A percentile compares a stretch with the other conserved stretches of the same genome.
These are phyloP conservation scores for Seriola rivoliana DNA, from an alignment of 2,113 vertebrate species.

Conservation along the genomic window DNA sequence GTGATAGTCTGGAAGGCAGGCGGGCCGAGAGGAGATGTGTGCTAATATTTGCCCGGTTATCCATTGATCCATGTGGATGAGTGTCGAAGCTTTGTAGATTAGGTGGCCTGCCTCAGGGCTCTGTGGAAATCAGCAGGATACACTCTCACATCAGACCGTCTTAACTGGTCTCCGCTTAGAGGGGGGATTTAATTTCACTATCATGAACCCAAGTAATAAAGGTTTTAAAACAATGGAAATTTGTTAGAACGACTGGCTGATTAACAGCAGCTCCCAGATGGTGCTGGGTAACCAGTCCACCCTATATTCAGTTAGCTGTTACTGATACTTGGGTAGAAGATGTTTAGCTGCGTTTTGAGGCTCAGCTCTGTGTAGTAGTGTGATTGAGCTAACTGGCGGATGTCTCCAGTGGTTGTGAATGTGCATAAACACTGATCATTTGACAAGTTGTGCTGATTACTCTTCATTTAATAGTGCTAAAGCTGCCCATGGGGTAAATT, in stretches of 20 bases:
- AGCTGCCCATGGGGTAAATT: constrained; percentile 61
- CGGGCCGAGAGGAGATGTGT: constrained; percentile 43
- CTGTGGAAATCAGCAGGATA: constrained; percentile 63
- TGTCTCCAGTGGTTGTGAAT: constrained; percentile 55
- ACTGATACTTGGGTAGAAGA: constrained; percentile 6
- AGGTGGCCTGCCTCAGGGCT: constrained; percentile 62
- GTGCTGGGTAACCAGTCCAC: constrained; percentile 19
- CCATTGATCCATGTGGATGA: constrained; percentile 76
- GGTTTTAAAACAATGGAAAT: constrained; percentile 49
- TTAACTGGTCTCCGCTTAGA: constrained; percentile 50
- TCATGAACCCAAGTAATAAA: constrained; percentile 48
- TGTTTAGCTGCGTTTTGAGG: constrained; percentile 21
- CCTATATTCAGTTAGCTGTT: constrained; percentile 43
- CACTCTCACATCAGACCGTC: constrained; percentile 53
- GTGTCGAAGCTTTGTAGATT: constrained; percentile 70
- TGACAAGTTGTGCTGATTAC: constrained; percentile 63
- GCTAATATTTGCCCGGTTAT: constrained; percentile 79
- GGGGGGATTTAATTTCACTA: constrained; percentile 34
- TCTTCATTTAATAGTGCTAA: constrained; percentile 60
- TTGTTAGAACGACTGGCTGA: constrained; percentile 49
- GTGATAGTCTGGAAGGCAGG: constrained; percentile 43
- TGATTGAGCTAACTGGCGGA: constrained; percentile 39
- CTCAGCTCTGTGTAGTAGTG: constrained; percentile 20
- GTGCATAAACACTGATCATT: constrained; percentile 66
- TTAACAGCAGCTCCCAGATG: constrained; percentile 44